Evolutionary conservation across 2,113 vertebrate species (phyloP).

Genomic region (Cricetomys ansorgei): DNA sequence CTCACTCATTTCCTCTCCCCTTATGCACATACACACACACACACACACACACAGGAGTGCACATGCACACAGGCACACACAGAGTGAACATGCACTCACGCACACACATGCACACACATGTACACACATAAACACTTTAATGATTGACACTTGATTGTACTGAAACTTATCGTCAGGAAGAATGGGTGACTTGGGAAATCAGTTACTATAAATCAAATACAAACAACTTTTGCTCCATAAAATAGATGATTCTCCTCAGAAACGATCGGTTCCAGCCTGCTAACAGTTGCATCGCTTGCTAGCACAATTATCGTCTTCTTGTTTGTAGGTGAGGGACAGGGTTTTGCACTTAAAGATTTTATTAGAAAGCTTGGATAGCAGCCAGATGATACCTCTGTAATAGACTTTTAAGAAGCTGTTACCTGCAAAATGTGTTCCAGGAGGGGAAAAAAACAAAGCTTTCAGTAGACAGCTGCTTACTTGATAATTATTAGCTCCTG

Average conservation of each 20-base stretch:
- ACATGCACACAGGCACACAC: not conserved
- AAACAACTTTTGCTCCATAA: slow-evolving; percentile 34
- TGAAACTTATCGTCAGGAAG: slow-evolving; percentile 46
- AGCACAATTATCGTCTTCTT: slow-evolving; percentile 44
- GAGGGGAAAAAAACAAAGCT: not conserved
- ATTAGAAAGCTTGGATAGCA: slow-evolving; percentile 59
- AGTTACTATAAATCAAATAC: slow-evolving; percentile 40
- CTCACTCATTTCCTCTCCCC: not conserved
- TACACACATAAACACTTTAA: not conserved
- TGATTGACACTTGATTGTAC: slow-evolving; percentile 7
- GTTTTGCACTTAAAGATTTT: slow-evolving; percentile 56
- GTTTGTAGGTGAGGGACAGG: slow-evolving; percentile 1
- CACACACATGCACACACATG: not conserved
- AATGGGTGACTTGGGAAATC: slow-evolving; percentile 60
- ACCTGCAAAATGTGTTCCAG: slow-evolving; percentile 37
- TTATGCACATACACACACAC: not conserved
- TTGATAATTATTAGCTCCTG: slow-evolving; percentile 50
- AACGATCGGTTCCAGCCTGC: slow-evolving; percentile 55
- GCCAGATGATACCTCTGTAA: not conserved
- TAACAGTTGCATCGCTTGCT: slow-evolving; percentile 61
- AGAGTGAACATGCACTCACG: not conserved
- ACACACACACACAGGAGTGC: not conserved
- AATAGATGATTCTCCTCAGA: slow-evolving; percentile 50
- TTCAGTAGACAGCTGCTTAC: slow-evolving; percentile 16
- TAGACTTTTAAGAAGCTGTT: slow-evolving; percentile 59